Base-by-base conservation (phyloP, 2,888 invertebrate species). In the Chrysodeixis includens region DNA sequence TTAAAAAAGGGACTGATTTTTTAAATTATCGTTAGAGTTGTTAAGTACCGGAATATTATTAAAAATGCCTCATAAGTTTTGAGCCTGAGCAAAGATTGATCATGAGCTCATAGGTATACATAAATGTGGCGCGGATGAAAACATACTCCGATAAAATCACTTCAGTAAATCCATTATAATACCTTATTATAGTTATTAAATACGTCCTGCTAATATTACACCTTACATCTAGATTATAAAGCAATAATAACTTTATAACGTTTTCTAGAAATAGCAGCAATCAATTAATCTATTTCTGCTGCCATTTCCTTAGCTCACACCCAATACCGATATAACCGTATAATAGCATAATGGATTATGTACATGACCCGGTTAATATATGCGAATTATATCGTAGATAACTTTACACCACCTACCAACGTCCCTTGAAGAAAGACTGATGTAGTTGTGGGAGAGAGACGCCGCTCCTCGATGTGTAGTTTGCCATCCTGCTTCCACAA, bases 311-410 rank as follows among this genome's bases (percentile, higher is more conserved):
- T 35, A 4, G 2, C 3, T 14, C 40, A 56, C 40, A n/a, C 40
- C 40, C 20, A 44, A 16, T 44, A 26, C 30, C 7, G 20, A n/a
- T 44, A 20, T 51, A 22, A 16, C 14, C n/a, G 10, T 26, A 35
- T 7, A 22, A 59, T 51, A 16, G 9, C n/a, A 16, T 58, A 12
- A 14, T 51, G 5, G 46, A 35, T 40, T 51, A 65, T 18, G n/a
- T 49, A 66, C 52, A 52, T 64, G 63, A 66, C 58, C 63, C 30
- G 67, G 62, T 64, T 71, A 79, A 62, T 62, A 9, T 53, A 63
- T 67, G 67, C 62, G 59, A 57, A 62, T 65, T 56, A 54, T 66
- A 54, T 67, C 63, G 57, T 44, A 55, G 71, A 67, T 64, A 74
- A 57, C 74, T 61, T 61, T 26, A 26, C 26, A 2, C 26, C 26